Evolutionary conservation across 2,797 vertebrate genomes (phyloP).

Genomic region (Neosilurus mollespiculum): DNA sequence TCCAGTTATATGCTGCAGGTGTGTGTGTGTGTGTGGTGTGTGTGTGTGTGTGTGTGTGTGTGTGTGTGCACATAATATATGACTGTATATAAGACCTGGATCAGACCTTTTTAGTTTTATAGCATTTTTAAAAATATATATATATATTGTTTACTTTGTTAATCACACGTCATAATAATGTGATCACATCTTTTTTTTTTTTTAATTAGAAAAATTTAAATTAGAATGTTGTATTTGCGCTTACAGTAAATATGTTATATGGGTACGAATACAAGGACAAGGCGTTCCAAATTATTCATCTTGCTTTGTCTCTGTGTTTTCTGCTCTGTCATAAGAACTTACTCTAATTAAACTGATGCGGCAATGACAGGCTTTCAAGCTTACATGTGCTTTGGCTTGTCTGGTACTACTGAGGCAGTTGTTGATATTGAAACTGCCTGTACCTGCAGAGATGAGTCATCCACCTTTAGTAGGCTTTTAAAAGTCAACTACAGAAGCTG

Average conservation of each 20-base stretch:
- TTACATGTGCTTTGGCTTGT: slow-evolving; percentile 24
- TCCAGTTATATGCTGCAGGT: background rate
- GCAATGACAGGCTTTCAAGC: slow-evolving; percentile 5
- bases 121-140: background rate
- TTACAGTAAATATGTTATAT: background rate
- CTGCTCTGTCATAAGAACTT: slow-evolving; percentile 11
- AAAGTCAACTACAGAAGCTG: slow-evolving; percentile 65
- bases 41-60: background rate
- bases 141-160: background rate
- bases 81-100: background rate
- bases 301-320: background rate
- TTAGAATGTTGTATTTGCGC: background rate
- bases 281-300: background rate
- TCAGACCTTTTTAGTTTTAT: too few species aligned
- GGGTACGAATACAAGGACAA: background rate
- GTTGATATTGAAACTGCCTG: slow-evolving; percentile 72
- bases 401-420: slow-evolving; percentile 61
- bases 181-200: background rate
- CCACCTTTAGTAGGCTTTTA: slow-evolving; percentile 66
- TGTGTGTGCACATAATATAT: background rate
- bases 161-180: background rate
- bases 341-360: slow-evolving; percentile 21
- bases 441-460: slow-evolving; percentile 76
- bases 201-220: background rate
- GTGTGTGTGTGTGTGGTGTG: background rate